Percentiles rank a stretch among this genome's conserved stretches.
These are phyloP conservation scores for Heliornis fulica DNA, from an alignment of 2,113 vertebrate species.

Conservation along the genomic window DNA sequence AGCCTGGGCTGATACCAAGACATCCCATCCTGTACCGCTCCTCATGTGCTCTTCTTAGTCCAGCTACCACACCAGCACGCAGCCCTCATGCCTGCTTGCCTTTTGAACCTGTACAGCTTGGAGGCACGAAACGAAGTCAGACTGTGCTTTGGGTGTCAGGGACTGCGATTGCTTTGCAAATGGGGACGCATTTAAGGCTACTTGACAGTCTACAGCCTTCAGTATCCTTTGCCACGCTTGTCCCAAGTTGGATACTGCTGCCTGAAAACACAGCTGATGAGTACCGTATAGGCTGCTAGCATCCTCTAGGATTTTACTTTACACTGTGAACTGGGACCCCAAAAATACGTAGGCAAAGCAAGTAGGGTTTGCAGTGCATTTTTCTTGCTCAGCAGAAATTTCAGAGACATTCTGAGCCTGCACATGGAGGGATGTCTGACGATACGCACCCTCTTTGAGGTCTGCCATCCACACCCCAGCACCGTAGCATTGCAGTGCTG, in stretches of 20 bases:
- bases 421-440: fast-evolving
- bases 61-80: background rate
- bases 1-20: background rate
- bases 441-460: background rate
- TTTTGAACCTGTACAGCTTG: background rate
- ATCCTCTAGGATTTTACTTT: background rate
- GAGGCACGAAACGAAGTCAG: background rate
- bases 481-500: background rate
- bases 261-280: background rate
- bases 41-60: background rate
- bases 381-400: background rate
- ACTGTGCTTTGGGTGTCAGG: background rate
- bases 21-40: background rate
- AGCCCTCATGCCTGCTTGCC: background rate
- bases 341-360: background rate
- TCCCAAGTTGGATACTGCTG: background rate
- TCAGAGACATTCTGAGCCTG: background rate
- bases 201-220: background rate
- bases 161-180: background rate
- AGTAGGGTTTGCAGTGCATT: background rate
- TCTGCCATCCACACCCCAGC: background rate
- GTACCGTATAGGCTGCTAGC: background rate
- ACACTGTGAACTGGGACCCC: background rate
- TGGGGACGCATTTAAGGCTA: background rate
- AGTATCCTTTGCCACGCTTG: background rate